A percentile compares a stretch with the other conserved stretches of the same genome.
Conservation (phyloP, 2,888 invertebrate genomes). For the Orthonevra nobilis region DNA sequence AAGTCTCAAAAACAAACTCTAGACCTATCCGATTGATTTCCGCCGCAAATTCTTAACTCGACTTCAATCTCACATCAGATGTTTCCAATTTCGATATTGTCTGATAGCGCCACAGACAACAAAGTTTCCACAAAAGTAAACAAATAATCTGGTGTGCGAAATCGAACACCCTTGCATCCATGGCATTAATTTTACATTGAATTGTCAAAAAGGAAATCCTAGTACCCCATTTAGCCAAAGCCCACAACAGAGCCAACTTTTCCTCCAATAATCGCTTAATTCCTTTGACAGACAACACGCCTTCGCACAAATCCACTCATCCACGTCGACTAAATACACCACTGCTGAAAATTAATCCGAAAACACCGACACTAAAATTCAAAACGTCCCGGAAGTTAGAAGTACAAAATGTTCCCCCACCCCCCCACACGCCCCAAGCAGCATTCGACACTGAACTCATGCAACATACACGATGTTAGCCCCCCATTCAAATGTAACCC, state of each 20-base stretch:
- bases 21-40: too few species aligned
- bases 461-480: slow-evolving; percentile 47
- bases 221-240: not conserved
- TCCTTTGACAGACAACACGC: slow-evolving; percentile 54
- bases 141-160: slow-evolving; percentile 50
- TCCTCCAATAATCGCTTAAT: slow-evolving; percentile 40
- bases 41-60: too few species aligned
- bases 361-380: slow-evolving; percentile 70
- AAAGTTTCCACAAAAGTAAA: not conserved
- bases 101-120: slow-evolving; percentile 18
- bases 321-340: slow-evolving; percentile 46
- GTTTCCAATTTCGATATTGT: too few species aligned
- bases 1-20: too few species aligned
- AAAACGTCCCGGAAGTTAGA: slow-evolving; percentile 64
- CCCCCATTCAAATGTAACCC: too few species aligned
- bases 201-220: slow-evolving; percentile 4
- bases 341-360: slow-evolving; percentile 67
- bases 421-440: not conserved
- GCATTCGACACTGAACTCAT: slow-evolving; percentile 26
- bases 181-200: slow-evolving; percentile 38
- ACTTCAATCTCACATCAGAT: too few species aligned
- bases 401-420: slow-evolving; percentile 20
- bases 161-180: slow-evolving; percentile 19
- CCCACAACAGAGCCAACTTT: not conserved
- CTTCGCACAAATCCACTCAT: slow-evolving; percentile 60